phyloP scores from a whole-genome alignment of 1,140 invertebrate species.

The Nymphalis io region DNA sequence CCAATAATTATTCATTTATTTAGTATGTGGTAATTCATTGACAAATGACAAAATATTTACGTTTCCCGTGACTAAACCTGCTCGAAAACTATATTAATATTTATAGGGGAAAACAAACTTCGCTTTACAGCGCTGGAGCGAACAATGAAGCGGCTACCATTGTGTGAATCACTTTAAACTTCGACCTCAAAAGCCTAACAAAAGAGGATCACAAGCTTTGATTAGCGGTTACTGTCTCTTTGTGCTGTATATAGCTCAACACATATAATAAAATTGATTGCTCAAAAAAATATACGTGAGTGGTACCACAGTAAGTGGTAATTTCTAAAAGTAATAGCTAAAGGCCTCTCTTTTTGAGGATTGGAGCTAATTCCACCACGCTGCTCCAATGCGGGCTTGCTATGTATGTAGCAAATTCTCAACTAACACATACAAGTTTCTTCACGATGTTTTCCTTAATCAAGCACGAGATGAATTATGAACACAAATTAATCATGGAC shows the following conservation, averaged over 20 bases:
- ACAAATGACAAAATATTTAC: neutral
- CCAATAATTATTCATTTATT: too few species aligned
- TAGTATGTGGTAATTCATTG: neutral
- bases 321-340: too few species aligned
- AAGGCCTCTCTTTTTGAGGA: too few species aligned
- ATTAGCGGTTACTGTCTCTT: neutral
- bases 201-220: slow-evolving; percentile 4
- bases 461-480: too few species aligned
- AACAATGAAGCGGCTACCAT: slow-evolving; percentile 22
- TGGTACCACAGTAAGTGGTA: too few species aligned
- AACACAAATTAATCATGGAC: too few species aligned
- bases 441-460: too few species aligned
- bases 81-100: slow-evolving; percentile 20
- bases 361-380: too few species aligned
- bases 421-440: neutral
- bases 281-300: too few species aligned
- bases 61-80: neutral
- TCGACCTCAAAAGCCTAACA: slow-evolving; percentile 14
- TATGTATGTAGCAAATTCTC: too few species aligned
- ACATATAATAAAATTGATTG: too few species aligned
- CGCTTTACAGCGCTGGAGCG: slow-evolving; percentile 2
- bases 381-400: too few species aligned
- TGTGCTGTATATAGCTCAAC: neutral
- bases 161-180: slow-evolving; percentile 26
- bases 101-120: slow-evolving; percentile 20